A percentile compares a stretch with the other conserved stretches of the same genome.
Conservation (phyloP, 2,113 vertebrate species). For the Brachypteracias leptosomus region DNA sequence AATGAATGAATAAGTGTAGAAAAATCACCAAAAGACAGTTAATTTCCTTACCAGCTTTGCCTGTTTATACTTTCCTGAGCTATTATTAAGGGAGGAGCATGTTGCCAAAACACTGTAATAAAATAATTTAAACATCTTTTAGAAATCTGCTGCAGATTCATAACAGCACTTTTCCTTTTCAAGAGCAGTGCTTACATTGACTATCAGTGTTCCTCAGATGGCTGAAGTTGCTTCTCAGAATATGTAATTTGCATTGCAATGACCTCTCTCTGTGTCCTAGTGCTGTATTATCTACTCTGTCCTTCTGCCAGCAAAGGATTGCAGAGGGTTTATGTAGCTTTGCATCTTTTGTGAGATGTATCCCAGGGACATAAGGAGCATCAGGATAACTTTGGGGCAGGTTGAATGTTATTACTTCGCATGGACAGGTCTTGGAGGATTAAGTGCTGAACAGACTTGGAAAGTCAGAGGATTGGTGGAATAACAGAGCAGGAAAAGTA, state of each 20-base stretch:
- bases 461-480: background rate
- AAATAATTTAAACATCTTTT: background rate
- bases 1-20: background rate
- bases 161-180: background rate
- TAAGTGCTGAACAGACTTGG: background rate
- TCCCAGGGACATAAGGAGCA: background rate
- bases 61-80: background rate
- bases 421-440: background rate
- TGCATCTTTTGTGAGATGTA: background rate
- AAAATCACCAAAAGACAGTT: background rate
- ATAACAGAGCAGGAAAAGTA: background rate
- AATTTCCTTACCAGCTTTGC: background rate
- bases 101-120: background rate
- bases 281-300: background rate
- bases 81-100: background rate
- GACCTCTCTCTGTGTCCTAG: background rate
- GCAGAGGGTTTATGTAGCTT: background rate
- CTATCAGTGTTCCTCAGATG: background rate
- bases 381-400: background rate
- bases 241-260: background rate
- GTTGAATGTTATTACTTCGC: background rate
- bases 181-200: rapidly evolving
- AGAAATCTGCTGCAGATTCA: background rate
- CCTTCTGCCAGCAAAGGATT: background rate
- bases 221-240: background rate